Base-by-base conservation (phyloP, 2,113 vertebrate genomes). In the Leucopsar rothschildi region DNA sequence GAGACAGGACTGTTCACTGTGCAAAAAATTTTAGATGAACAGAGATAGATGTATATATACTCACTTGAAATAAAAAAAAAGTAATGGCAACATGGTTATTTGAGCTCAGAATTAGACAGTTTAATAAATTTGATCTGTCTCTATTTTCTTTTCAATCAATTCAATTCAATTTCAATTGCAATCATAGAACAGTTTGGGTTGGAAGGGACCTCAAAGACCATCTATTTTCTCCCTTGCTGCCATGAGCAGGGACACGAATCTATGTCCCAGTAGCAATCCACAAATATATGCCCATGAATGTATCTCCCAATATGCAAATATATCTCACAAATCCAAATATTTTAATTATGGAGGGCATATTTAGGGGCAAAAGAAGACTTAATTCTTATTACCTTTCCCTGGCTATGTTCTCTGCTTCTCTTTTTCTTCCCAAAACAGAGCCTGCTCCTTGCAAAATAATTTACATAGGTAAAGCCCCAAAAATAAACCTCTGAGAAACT, bases 171-270 rank as follows among this genome's bases (percentile, higher is more conserved):
- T 37, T 37, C 75, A 86, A 70, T 50, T 57, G 15, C 12, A 68
- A 61, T 53, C 11, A 27, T 8, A 40, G 19, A 63, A 77, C 4
- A 2, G 15, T 35, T 49, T 49, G 79, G 10, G 5, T 37, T 77
- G 42, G 15, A 83, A 90, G 27, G 12, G 15, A 56, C 7, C 31
- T 70, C 24, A 40, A 61, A 35, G 28, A 53, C 45, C 24, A 31
- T 49, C 14, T 40, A 19, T 10, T 76, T 69, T 14, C 15, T 55
- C 12, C 14, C 29, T 40, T 40, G 11, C 29, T 61, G 63, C 47
- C 15, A 16, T 4, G 6, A 47, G 7, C 31, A 37, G 31, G 15
- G 25, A 56, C 40, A 69, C 0, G 0, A 76, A 20, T 49, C 5
- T 17, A 10, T 56, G 21, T 55, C n/a, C 24, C 59, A 47, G 28